These are phyloP conservation scores for Lapara coniferarum DNA, from an alignment of 2,888 invertebrate genomes.

Conservation along the genomic window DNA sequence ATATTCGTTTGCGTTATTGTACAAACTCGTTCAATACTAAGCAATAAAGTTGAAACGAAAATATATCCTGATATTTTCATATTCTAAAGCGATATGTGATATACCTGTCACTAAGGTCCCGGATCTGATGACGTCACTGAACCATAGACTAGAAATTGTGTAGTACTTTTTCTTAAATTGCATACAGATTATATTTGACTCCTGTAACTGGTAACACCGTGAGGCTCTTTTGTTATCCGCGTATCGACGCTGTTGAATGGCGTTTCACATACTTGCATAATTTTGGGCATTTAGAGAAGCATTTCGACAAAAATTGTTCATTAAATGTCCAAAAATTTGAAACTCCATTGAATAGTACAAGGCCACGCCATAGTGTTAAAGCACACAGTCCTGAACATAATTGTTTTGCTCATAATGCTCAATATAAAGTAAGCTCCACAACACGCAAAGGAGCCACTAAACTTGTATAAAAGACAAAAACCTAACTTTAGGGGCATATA, in stretches of 20 bases:
- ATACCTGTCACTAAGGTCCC: slow-evolving; percentile 68
- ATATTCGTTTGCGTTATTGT: slow-evolving; percentile 70
- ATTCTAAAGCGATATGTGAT: slow-evolving; percentile 76
- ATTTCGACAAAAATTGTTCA: not conserved
- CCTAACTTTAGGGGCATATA: slow-evolving; percentile 79
- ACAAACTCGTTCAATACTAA: slow-evolving; percentile 47
- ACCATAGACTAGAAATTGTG: slow-evolving; percentile 20
- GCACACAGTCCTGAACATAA: slow-evolving; percentile 6
- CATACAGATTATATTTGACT: slow-evolving; percentile 5
- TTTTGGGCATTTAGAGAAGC: not conserved
- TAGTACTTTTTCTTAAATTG: slow-evolving; percentile 22
- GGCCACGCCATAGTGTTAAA: not conserved
- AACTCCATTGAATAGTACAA: not conserved
- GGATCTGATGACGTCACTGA: slow-evolving; percentile 19
- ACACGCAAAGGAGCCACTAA: slow-evolving; percentile 62
- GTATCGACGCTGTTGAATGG: not conserved
- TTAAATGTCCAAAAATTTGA: not conserved
- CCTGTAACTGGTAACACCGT: not conserved
- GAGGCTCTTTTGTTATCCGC: slow-evolving; percentile 11
- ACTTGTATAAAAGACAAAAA: slow-evolving; percentile 71
- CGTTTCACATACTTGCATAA: not conserved
- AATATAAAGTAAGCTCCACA: slow-evolving; percentile 21
- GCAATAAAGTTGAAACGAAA: slow-evolving; percentile 24
- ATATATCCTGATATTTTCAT: slow-evolving; percentile 68
- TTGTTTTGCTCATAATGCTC: slow-evolving; percentile 24